Evolutionary conservation across 2,113 vertebrate species (phyloP).

Genomic region (Casuarius casuarius): DNA sequence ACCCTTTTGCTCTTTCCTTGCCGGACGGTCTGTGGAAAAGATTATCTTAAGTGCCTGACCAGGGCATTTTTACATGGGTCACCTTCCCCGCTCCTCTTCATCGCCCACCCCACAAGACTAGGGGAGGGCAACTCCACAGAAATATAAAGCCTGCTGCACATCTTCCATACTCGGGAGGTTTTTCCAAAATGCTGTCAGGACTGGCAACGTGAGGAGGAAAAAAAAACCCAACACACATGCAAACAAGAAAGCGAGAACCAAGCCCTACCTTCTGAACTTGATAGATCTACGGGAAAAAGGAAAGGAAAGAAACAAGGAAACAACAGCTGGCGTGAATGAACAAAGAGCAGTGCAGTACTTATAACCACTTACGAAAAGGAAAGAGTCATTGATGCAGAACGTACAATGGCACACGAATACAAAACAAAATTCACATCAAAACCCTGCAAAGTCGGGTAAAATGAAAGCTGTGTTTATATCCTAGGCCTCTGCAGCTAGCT

Average conservation of each 20-base stretch:
- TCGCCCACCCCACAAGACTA: too few species aligned
- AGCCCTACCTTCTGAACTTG: slow-evolving; percentile 97
- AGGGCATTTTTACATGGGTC: background rate
- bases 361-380: background rate
- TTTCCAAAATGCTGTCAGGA: background rate
- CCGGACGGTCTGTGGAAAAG: background rate
- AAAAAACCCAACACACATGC: slow-evolving; percentile 22
- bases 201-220: background rate
- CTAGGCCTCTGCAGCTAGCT: background rate
- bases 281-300: slow-evolving; percentile 86
- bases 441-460: background rate
- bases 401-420: background rate
- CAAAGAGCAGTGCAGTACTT: background rate
- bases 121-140: background rate
- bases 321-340: slow-evolving; percentile 27
- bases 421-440: background rate
- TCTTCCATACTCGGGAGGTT: background rate
- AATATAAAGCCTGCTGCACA: background rate
- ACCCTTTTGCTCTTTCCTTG: background rate
- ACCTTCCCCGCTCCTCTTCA: background rate
- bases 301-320: slow-evolving; percentile 54
- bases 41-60: background rate
- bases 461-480: background rate
- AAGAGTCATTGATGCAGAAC: background rate
- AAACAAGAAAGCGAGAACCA: background rate